Evolutionary conservation across 2,797 vertebrate species (phyloP).

Genomic region (Ctenosaura bakeri): DNA sequence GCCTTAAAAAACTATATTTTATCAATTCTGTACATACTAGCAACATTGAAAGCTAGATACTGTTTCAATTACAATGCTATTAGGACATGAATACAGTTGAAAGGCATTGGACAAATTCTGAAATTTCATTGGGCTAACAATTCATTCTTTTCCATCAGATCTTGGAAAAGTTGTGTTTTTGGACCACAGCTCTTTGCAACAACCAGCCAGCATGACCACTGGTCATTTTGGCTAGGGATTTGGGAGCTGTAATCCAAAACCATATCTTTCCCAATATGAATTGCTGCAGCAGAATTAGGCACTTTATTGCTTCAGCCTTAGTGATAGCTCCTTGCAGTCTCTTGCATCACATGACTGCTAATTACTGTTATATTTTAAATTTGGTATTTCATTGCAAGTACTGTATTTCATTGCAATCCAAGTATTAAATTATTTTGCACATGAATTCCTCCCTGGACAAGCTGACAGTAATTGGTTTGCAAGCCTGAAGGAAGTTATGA

Average conservation of each 20-base stretch:
- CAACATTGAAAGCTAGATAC: not conserved
- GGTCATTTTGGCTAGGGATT: not conserved
- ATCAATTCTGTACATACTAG: not conserved
- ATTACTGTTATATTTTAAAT: conserved; percentile 3
- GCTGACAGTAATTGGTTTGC: conserved; percentile 8
- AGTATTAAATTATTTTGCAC: conserved; percentile 12
- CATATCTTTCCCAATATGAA: not conserved
- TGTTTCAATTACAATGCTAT: not conserved
- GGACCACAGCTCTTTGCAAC: not conserved
- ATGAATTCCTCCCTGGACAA: conserved; percentile 30
- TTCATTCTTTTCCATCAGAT: not conserved
- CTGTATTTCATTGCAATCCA: not conserved
- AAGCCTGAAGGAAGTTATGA: conserved; percentile 36
- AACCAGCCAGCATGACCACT: not conserved
- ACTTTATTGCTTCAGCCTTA: not conserved
- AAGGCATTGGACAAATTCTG: not conserved
- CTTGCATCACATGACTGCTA: not conserved
- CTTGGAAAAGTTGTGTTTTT: no score
- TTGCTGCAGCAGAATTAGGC: not conserved
- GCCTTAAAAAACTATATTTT: not conserved
- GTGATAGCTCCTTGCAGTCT: not conserved
- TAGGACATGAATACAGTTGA: not conserved
- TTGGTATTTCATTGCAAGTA: conserved; percentile 7
- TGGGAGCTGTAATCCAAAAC: not conserved
- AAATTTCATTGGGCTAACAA: not conserved